These are phyloP conservation scores for Madoqua kirkii DNA, from an alignment of 2,113 vertebrate genomes.

Conservation along the genomic window DNA sequence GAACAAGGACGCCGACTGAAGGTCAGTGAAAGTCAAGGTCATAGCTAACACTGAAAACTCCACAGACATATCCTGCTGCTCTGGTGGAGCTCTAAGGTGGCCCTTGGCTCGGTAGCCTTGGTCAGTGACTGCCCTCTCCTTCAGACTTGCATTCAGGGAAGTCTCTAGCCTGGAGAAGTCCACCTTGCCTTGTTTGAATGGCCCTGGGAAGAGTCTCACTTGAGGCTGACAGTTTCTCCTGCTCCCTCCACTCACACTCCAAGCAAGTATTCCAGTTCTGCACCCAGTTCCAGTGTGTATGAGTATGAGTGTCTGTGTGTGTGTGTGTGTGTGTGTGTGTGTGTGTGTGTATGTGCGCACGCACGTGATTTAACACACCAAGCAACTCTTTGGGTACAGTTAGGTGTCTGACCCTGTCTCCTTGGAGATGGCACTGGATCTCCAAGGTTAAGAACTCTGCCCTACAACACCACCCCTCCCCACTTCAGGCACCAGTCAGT, in stretches of 20 bases:
- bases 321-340: not conserved
- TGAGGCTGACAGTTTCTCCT: not conserved
- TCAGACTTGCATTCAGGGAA: not conserved
- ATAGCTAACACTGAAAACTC: not conserved
- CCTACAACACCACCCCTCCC: not conserved
- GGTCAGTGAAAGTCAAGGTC: not conserved
- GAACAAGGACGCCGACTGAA: not conserved
- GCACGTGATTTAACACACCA: not conserved
- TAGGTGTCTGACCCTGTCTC: not conserved
- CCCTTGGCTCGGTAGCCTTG: accelerated
- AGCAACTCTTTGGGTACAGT: not conserved
- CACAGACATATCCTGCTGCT: not conserved
- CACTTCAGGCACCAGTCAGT: not conserved
- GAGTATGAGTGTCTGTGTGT: no score
- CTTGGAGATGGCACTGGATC: not conserved
- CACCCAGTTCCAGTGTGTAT: not conserved
- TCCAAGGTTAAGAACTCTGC: not conserved
- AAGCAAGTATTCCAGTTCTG: not conserved
- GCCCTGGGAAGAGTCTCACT: not conserved
- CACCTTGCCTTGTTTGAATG: not conserved
- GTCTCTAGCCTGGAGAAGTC: not conserved
- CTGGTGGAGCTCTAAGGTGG: not conserved
- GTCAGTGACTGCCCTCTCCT: not conserved
- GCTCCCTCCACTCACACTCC: not conserved
- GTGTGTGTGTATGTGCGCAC: no score